Base-by-base conservation (phyloP, 1,140 invertebrate species). In the Drosophila bocki region DNA sequence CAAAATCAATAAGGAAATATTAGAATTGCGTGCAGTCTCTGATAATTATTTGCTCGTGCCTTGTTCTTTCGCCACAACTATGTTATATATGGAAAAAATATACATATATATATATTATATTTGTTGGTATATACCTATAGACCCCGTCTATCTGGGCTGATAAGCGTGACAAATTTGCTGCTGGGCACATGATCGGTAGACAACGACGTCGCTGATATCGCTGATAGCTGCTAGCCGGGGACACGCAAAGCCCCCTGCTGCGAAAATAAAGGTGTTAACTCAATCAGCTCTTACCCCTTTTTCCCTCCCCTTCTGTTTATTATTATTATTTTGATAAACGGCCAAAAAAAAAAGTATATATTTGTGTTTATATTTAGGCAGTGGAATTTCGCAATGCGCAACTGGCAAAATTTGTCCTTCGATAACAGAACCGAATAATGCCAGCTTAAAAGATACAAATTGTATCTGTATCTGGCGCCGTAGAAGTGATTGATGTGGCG, bases 121-220 rank as follows among this genome's bases (percentile, higher is more conserved):
- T 54, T 37, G 51, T 54, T 35, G 42, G 22, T 64, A 51, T 22
- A 68, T 42, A 12, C 33, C 48, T 32, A 29, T 15, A 32, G 48
- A 33, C 45, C 26, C 39, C 29, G 53, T 56, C 32, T 26, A 70
- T 58, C 44, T 15, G 26, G 19, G 33, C 78, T 76, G 82, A 86
- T 86, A 86, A 86, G 83, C 82, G 72, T 87, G 80, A 86, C 82
- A 82, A 86, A 86, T 87, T 86, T 87, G 79, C 57, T 63, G 72
- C 57, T 78, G 70, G 79, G 75, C 82, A 86, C 82, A 86, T 86
- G 82, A 86, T 87, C 82, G 75, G 59, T 71, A 78, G 75, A 72
- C 63, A 48, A 15, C 69, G 69, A 12, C 69, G 50, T 39, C 58
- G 50, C 50, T 37, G 22, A 57, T 53, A 48, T 37, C 51, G 58